Evolutionary conservation across 2,797 vertebrate species (phyloP).

Genomic region (Falco concolor): DNA sequence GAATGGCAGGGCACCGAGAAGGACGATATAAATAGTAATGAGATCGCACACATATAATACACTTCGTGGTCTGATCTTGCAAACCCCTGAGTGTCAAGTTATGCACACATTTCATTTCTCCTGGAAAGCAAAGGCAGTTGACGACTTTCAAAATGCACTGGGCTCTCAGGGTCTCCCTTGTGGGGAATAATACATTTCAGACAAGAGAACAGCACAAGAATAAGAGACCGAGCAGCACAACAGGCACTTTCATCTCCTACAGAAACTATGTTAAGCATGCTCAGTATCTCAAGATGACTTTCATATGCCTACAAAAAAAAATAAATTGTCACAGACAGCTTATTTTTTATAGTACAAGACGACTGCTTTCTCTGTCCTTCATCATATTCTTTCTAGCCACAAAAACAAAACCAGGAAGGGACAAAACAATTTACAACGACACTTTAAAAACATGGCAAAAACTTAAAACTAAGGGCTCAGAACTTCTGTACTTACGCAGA

Average conservation of each 20-base stretch:
- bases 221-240: neutral
- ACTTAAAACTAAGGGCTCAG: neutral
- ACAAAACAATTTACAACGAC: neutral
- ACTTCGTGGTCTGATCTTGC: neutral
- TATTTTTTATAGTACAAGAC: neutral
- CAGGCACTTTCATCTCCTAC: neutral
- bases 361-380: neutral
- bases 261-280: neutral
- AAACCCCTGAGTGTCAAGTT: neutral
- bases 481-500: neutral
- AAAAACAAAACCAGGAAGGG: neutral
- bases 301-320: neutral
- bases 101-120: neutral
- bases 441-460: neutral
- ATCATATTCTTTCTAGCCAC: neutral
- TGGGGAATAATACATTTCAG: neutral
- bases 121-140: neutral
- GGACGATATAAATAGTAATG: neutral
- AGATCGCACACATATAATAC: neutral
- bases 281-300: neutral
- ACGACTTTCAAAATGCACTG: neutral
- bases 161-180: neutral
- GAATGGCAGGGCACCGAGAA: neutral
- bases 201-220: neutral
- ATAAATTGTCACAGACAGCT: neutral